Base-by-base conservation (phyloP, 2,888 invertebrate genomes). In the Pollenia griseotomentosa region DNA sequence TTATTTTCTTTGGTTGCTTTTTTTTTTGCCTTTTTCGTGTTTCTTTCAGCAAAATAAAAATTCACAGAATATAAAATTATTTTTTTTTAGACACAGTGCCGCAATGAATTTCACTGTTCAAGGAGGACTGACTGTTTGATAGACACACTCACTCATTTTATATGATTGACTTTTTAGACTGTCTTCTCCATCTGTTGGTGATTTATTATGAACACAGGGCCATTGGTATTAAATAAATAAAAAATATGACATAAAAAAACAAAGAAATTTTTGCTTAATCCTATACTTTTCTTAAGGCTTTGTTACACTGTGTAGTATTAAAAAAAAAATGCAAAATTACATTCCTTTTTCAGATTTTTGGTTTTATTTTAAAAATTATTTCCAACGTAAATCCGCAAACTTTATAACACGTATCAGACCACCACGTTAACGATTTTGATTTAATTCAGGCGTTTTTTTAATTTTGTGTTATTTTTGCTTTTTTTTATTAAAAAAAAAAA, bases 61-160 rank as follows among this genome's bases (percentile, higher is more conserved):
- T 33, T 53, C 61, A 70, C 61, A 44, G 63, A 79, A 79, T 53
- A 61, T 53, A 53, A 61, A 70, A 61, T n/a, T 19, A 33, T 6
- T 33, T 33, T 33, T 33, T 19, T 61, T 59, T 42, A 23, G 44
- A 33, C 46, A 23, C 16, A n/a, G 14, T 23, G 14, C 23, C 14
- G 65, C 73, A 14, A 46, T 53, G 42, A 46, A 40, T 46, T 65
- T 55, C 55, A 40, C 46, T 81, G 42, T 44, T 33, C 23, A 5
- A 2, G 40, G n/a, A 73, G 59, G 78, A 78, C 48, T 51, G 73
- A 55, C 65, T 63, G 61, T 71, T 53, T 80, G 65, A 61, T 44
- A 48, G 68, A 63, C 66, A 59, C 42, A 40, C 42, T 73, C 42
- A 51, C 57, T 63, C 59, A 68, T 85, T 59, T 74, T 51, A 68